Conservation (phyloP, 2,113 vertebrate species). For the Colius striatus region DNA sequence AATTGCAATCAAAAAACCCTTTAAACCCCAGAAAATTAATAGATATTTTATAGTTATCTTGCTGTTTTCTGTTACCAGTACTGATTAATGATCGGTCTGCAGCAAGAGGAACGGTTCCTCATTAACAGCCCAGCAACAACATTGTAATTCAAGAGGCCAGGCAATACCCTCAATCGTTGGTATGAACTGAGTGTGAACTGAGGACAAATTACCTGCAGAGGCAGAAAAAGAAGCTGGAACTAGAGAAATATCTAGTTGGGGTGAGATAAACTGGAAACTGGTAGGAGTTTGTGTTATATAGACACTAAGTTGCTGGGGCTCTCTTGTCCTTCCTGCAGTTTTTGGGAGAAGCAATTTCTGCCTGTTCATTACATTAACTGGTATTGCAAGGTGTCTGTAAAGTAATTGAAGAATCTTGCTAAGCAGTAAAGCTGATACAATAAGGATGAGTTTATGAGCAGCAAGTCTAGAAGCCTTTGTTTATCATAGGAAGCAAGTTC, state of each 20-base stretch:
- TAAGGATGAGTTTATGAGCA: not conserved
- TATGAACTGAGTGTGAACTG: not conserved
- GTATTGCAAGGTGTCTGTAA: not conserved
- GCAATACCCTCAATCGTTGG: not conserved
- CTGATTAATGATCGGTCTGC: not conserved
- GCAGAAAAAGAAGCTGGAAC: not conserved
- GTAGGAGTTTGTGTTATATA: not conserved
- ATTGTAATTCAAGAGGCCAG: not conserved
- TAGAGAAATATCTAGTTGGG: not conserved
- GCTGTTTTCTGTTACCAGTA: not conserved
- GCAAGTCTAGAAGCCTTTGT: not conserved
- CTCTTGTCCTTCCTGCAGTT: not conserved
- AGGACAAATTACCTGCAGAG: not conserved
- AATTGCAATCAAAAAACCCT: not conserved
- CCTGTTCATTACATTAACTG: not conserved
- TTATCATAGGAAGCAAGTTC: not conserved
- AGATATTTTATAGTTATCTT: not conserved
- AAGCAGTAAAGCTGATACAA: not conserved
- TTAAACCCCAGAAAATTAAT: not conserved
- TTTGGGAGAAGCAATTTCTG: not conserved
- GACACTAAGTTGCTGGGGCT: not conserved
- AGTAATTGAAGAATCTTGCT: slow-evolving; percentile 12
- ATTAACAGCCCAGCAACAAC: not conserved
- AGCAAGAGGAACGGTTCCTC: not conserved
- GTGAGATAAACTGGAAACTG: not conserved